Conservation (phyloP, 1,140 invertebrate genomes). For the Drosophila lacertosa region DNA sequence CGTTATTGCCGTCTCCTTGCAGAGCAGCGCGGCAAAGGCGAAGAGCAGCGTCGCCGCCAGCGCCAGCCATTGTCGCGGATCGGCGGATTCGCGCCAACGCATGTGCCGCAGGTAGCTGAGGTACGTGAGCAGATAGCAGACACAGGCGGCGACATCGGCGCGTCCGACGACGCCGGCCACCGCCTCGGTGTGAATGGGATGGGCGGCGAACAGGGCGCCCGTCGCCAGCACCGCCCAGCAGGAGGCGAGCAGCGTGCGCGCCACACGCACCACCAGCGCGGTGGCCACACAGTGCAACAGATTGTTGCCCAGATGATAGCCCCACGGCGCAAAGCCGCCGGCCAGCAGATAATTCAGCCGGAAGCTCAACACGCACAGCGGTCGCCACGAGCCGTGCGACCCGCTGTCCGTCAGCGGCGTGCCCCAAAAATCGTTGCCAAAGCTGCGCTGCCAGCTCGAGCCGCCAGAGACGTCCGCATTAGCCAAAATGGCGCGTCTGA, state of each 20-base stretch:
- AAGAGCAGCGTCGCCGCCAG: constrained; percentile 85
- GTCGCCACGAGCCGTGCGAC: constrained; percentile 96
- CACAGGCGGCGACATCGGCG: constrained; percentile 95
- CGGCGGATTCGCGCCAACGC: constrained; percentile 86
- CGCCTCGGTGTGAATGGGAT: constrained; percentile 98
- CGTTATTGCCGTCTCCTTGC: constrained; percentile 96
- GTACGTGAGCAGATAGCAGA: constrained; percentile 95
- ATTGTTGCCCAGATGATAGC: constrained; percentile 96
- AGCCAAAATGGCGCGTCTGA: constrained; percentile 93
- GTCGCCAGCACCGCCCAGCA: constrained; percentile 89
- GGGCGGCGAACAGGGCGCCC: constrained; percentile 95
- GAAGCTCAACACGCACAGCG: constrained; percentile 96
- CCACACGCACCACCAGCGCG: constrained; percentile 90
- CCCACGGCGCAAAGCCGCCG: constrained; percentile 94
- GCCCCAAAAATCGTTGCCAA: constrained; percentile 96
- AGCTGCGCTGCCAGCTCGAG: constrained; percentile 87
- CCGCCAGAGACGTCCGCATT: constrained; percentile 93
- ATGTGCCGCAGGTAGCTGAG: constrained; percentile 90
- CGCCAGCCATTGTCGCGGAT: constrained; percentile 86
- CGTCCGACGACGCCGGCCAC: constrained; percentile 98
- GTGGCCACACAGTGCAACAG: constrained; percentile 93
- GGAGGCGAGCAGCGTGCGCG: constrained; percentile 87
- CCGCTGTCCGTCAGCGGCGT: constrained; percentile 93
- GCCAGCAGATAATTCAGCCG: constrained; percentile 95
- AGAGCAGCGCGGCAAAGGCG: constrained; percentile 89